Conservation (phyloP, 2,888 invertebrate species). For the Apotomis betuletana region DNA sequence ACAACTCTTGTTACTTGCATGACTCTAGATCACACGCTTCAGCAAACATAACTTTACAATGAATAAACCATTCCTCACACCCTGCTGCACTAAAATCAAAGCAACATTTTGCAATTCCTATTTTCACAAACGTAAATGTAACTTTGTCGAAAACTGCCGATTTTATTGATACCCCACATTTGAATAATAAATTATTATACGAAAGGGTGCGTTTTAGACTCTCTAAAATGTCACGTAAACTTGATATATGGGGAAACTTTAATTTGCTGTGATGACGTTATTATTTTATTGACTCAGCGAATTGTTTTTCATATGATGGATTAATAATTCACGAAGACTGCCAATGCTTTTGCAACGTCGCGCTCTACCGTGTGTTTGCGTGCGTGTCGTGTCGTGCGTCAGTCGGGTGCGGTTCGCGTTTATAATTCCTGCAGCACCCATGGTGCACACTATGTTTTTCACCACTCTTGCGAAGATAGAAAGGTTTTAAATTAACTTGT, state of each 20-base stretch:
- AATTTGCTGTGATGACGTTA: background rate
- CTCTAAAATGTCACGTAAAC: conserved; percentile 7
- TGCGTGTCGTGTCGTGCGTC: too few species aligned
- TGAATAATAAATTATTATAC: conserved; percentile 40
- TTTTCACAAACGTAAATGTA: conserved; percentile 1
- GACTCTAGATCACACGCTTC: conserved; percentile 38
- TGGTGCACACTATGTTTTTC: too few species aligned
- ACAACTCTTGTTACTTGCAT: conserved; percentile 44
- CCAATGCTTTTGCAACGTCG: too few species aligned
- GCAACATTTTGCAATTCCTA: background rate
- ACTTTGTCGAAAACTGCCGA: conserved; percentile 29
- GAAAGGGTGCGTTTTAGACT: conserved; percentile 18
- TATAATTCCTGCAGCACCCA: too few species aligned
- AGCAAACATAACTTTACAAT: conserved; percentile 17
- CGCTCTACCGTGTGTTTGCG: too few species aligned
- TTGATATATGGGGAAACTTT: conserved; percentile 26
- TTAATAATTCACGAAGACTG: too few species aligned
- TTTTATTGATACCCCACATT: conserved; percentile 41
- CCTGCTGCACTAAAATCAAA: conserved; percentile 1
- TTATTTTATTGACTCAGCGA: background rate
- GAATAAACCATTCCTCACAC: conserved; percentile 7
- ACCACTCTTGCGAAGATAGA: too few species aligned
- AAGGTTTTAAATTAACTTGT: too few species aligned
- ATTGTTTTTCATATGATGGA: background rate
- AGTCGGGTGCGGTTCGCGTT: too few species aligned